Base-by-base conservation (phyloP, 2,888 invertebrate genomes). In the Nephrotoma guestfalica region DNA sequence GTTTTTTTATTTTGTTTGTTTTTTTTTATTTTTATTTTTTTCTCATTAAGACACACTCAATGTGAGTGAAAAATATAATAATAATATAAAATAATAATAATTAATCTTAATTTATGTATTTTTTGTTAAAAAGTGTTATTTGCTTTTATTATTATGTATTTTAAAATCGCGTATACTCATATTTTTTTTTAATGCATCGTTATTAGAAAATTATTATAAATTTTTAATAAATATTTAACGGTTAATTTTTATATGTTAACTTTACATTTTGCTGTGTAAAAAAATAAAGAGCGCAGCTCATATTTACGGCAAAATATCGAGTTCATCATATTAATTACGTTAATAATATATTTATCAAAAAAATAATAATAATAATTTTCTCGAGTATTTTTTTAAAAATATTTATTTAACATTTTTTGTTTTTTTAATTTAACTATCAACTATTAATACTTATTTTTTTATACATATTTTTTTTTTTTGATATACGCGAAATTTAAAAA, bases 31-130 rank as follows among this genome's bases (percentile, higher is more conserved):
- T 88, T 71, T 71, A 9, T 18, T 18, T 51, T 30, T 9, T 30
- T 71, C 30, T 30, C 71, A 71, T 71, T 71, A 18, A 71, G 71
- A 71, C 41, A 88, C 89, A 88, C 89, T 89, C 89, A 89, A 89
- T 89, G 89, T 89, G 89, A 89, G 89, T 87, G 89, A 88, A 89
- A 88, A 88, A 83, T 87, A 84, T 84, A 84, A 84, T 84, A 42
- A 9, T 83, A 83, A 41, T 83, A 41, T 83, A 83, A 11, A 41
- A 41, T 83, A 83, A 40, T 15, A 41, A 84, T 84, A 40, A 83
- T 84, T 47, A 84, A 41, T 41, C n/a, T 84, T 84, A 84, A 41
- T 15, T 41, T 84, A 41, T n/a, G 15, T 84, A 41, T 41, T 41
- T 41, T 84, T 41, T 84, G 42, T 84, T 84, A 86, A 40, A 84